Evolutionary conservation across 2,797 vertebrate species (phyloP), one percentile per base, ranked within the genome.

Genomic region (Scolopax rusticola): DNA sequence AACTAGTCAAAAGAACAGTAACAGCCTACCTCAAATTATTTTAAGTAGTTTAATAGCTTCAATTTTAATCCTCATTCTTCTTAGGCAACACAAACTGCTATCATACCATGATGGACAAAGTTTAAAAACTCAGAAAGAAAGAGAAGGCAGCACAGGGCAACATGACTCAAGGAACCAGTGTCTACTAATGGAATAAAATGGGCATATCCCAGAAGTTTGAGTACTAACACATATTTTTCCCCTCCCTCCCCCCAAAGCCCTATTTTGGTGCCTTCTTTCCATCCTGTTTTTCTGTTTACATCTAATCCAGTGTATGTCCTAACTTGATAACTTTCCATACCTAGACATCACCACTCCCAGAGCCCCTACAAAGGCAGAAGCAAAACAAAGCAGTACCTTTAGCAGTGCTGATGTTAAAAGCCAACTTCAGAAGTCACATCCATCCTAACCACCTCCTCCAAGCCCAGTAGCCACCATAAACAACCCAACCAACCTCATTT

Each of bases 261-360:
- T 6, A 8, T 11, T 63, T 43, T 4, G 5, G 6, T 2, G 1
- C 1, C 8, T 38, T 48, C 25, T n/a, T 67, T 41, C 77, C 16
- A 48, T 2, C 8, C 17, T 5, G 3, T 41, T 13, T 32, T 6
- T 2, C 8, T 1, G 19, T 28, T 33, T 23, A 6, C 3, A n/a
- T 17, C 48, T 14, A 15, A 14, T 0, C 40, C 47, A 56, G 5
- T 0, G 0, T 5, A 16, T 1, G 0, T 1, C 6, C 47, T 17
- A 20, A 10, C 5, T 12, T 6, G 4, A 21, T 4, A 4, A 9
- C 7, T 41, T 16, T 3, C 53, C 16, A 5, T 12, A 17, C 13
- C 38, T 6, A 23, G 18, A 9, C 32, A 8, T 2, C 14, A 15
- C 1, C 9, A 4, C 3, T 2, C 11, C 2, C 41, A 28, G 40